phyloP scores from a whole-genome alignment of 2,797 vertebrate species.

The Streptopelia turtur region DNA sequence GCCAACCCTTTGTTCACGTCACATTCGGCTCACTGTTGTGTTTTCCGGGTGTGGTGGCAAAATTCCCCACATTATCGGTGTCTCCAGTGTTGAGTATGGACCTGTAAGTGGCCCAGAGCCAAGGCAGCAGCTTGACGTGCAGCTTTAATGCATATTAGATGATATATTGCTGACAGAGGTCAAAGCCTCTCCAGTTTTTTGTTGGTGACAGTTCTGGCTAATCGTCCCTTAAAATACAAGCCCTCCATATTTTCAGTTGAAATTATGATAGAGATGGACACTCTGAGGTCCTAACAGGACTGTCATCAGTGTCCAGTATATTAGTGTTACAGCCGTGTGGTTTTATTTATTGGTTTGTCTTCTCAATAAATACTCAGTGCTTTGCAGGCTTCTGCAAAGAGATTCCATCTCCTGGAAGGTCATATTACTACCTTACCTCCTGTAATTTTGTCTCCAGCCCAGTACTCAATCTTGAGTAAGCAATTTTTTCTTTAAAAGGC shows the following conservation, averaged over 20 bases:
- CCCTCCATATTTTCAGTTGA: not conserved
- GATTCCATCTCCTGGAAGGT: not conserved
- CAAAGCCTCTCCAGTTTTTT: not conserved
- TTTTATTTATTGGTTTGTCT: not conserved
- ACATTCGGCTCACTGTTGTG: not conserved
- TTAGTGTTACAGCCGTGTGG: accelerated
- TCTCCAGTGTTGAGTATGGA: not conserved
- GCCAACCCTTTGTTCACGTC: not conserved
- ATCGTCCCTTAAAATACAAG: not conserved
- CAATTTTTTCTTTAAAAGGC: not conserved
- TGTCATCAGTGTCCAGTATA: accelerated
- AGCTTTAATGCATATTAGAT: not conserved
- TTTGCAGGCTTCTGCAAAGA: not conserved
- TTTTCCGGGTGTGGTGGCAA: constrained; percentile 21
- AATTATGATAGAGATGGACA: not conserved
- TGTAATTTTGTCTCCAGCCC: not conserved
- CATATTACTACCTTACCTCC: not conserved
- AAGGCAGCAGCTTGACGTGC: not conserved
- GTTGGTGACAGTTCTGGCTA: not conserved
- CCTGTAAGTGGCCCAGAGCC: constrained; percentile 2
- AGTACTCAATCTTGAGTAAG: not conserved
- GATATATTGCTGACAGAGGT: not conserved
- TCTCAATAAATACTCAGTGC: not conserved
- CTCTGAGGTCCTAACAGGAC: not conserved
- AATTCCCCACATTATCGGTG: not conserved